Base-by-base conservation (phyloP, 2,888 invertebrate species). In the Dinocampus coccinellae region DNA sequence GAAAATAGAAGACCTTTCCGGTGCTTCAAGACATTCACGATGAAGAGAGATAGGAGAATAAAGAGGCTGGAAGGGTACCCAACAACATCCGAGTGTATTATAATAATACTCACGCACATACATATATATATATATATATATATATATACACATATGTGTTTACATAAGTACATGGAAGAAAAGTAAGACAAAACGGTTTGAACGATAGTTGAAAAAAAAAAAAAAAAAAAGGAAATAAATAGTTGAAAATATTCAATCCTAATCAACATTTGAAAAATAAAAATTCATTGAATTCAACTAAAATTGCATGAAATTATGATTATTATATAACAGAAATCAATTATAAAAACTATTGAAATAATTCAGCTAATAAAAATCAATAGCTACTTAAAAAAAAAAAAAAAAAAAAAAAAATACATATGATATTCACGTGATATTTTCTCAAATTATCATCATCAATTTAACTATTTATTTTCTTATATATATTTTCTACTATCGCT, bases 1-100 rank as follows among this genome's bases (percentile, higher is more conserved):
- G 69, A 63, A 55, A 62, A 73, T 64, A 61, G 24, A 61, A 62
- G 62, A 62, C 39, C 47, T 60, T 62, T 62, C 22, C 20, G 47
- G 47, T 47, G 16, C 63, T 63, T 52, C 13, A 63, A 63, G 39
- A 63, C 63, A 63, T 63, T 26, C 39, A 52, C 39, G 63, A 52
- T 63, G 63, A 47, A 52, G 16, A 47, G 16, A 52, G 63, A 47
- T 63, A 63, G 42, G 11, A 63, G 52, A 26, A 63, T 63, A 63
- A 52, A 63, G 29, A 33, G 47, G 55, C 16, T 9, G 16, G 16
- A 16, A 47, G 16, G 16, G 16, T 16, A 47, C 62, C n/a, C 62
- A 62, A 62, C 22, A 39, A 62, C 39, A 62, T 62, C 39, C 62
- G 42, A n/a, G 39, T 62, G 6, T 47, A 47, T 47, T 47, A 47